phyloP scores from a whole-genome alignment of 2,888 invertebrate genomes.

The Melanotus villosus region DNA sequence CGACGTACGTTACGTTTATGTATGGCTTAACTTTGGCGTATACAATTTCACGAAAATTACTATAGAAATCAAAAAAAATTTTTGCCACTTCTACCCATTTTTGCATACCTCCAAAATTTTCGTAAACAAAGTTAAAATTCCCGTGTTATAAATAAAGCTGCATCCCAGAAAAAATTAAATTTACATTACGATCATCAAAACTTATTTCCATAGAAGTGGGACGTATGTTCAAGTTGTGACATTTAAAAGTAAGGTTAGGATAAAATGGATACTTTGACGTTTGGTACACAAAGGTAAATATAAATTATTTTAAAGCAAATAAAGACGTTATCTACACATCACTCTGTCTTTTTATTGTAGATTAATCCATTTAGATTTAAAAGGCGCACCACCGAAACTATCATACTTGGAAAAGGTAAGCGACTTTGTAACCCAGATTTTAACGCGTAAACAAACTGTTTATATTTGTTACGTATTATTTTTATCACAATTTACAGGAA shows the following conservation, averaged over 20 bases:
- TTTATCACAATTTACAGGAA: too few relatives aligned
- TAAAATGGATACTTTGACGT: constrained; percentile 68
- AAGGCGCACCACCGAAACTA: constrained; percentile 80
- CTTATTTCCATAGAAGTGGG: neutral
- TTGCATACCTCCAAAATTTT: too few relatives aligned
- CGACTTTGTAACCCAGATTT: constrained; percentile 24
- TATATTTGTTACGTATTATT: too few relatives aligned
- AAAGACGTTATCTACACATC: neutral
- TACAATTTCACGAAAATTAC: too few relatives aligned
- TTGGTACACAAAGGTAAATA: constrained; percentile 69
- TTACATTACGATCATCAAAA: neutral
- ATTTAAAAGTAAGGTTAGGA: constrained; percentile 27
- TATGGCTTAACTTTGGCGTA: too few relatives aligned
- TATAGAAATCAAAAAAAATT: too few relatives aligned
- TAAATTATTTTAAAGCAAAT: neutral
- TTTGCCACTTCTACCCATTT: too few relatives aligned
- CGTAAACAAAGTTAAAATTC: too few relatives aligned
- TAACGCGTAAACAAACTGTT: too few relatives aligned
- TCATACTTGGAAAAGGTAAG: constrained; percentile 72
- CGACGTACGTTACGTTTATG: constrained; percentile 3
- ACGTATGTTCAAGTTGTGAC: constrained; percentile 4
- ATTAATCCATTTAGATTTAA: constrained; percentile 82
- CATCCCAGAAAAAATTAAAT: neutral
- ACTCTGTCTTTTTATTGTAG: constrained; percentile 46
- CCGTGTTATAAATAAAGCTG: too few relatives aligned